Evolutionary conservation across 1,140 invertebrate species (phyloP).

Genomic region (Drosophila sp.): DNA sequence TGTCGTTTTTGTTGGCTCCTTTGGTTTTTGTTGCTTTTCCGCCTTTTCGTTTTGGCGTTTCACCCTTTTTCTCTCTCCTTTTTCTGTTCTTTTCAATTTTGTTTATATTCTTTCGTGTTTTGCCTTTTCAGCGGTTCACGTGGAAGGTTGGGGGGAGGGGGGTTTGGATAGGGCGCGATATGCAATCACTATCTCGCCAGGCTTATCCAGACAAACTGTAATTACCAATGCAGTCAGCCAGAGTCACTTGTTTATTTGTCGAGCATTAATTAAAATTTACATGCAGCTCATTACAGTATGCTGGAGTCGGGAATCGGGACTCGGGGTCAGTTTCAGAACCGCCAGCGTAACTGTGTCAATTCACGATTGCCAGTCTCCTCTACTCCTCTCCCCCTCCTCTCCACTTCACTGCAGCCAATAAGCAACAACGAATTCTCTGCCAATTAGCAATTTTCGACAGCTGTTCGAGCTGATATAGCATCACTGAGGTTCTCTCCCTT

Average conservation of each 20-base stretch:
- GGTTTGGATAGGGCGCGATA: too few species aligned
- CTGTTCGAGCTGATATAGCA: too few species aligned
- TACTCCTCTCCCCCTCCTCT: too few species aligned
- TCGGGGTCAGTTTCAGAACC: too few species aligned
- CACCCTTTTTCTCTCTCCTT: not conserved
- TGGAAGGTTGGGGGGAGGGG: too few species aligned
- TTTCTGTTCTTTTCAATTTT: not conserved
- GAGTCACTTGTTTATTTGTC: slow-evolving; percentile 18
- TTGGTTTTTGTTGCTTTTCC: slow-evolving; percentile 28
- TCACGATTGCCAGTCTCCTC: not conserved
- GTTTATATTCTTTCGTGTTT: not conserved
- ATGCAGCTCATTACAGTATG: slow-evolving; percentile 29
- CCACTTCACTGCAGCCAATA: too few species aligned
- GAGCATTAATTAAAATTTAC: slow-evolving; percentile 43
- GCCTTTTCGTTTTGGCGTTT: slow-evolving; percentile 21
- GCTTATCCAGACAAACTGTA: slow-evolving; percentile 10
- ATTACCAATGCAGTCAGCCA: slow-evolving; percentile 47
- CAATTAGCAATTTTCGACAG: slow-evolving; percentile 17
- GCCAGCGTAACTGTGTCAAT: not conserved
- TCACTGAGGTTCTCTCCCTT: too few species aligned
- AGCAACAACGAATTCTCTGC: not conserved
- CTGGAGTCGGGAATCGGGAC: not conserved
- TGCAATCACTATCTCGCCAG: not conserved
- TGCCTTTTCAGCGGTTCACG: not conserved
- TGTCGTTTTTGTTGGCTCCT: slow-evolving; percentile 15